These are phyloP conservation scores for Zoanthus sociatus DNA, from an alignment of 92 coral and sea anemone genomes.

Conservation along the genomic window DNA sequence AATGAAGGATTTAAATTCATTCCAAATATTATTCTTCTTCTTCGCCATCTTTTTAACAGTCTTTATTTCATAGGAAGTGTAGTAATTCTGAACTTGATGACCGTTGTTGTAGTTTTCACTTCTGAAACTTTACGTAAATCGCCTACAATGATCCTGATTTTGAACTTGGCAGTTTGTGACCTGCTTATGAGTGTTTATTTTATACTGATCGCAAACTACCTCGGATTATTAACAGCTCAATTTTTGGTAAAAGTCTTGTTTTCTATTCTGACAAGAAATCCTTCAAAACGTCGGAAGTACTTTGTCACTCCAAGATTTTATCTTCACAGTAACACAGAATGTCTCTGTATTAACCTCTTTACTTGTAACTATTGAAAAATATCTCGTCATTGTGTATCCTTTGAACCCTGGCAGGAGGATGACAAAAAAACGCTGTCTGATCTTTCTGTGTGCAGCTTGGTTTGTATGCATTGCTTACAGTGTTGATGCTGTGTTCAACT, in stretches of 20 bases:
- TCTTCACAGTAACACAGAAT: constrained; percentile 16
- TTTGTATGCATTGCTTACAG: not conserved
- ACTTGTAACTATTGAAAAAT: constrained; percentile 47
- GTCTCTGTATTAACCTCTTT: constrained; percentile 53
- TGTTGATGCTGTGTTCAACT: not conserved
- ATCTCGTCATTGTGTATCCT: not conserved
- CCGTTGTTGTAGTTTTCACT: no score
- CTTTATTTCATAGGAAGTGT: no score
- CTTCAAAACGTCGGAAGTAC: not conserved
- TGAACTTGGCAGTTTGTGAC: not conserved
- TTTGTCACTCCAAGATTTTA: not conserved
- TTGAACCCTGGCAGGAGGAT: constrained; percentile 8
- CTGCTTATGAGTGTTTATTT: not conserved
- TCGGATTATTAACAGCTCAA: not conserved
- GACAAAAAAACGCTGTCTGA: constrained; percentile 7
- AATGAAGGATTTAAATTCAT: no score
- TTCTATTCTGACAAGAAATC: not conserved
- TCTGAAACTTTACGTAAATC: no score
- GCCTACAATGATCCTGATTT: not conserved
- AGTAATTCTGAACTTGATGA: not conserved
- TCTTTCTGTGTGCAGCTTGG: not conserved
- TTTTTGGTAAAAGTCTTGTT: not conserved
- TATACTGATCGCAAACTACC: not conserved
- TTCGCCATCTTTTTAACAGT: no score
- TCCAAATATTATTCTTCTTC: no score